Conservation (phyloP, 2,888 invertebrate genomes). For the Synanthedon formicaeformis region DNA sequence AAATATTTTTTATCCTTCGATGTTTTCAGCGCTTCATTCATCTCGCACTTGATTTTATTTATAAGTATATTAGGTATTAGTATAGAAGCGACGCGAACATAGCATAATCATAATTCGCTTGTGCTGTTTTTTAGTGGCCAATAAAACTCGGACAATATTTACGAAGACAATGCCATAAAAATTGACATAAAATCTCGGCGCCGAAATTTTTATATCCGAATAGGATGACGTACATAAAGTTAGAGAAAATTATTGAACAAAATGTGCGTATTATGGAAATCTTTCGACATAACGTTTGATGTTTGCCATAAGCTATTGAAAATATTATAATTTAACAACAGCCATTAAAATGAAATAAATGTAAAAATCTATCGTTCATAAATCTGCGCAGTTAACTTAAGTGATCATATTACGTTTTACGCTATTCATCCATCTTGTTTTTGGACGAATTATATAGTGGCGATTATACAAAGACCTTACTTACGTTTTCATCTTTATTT, state of each 20-base stretch:
- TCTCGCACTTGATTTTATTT: too few relatives aligned
- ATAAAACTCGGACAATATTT: conserved; percentile 61
- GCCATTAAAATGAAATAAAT: too few relatives aligned
- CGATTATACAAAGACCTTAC: too few relatives aligned
- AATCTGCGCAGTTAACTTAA: too few relatives aligned
- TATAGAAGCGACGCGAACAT: conserved; percentile 4
- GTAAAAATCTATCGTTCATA: too few relatives aligned
- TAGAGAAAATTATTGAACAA: conserved; percentile 36
- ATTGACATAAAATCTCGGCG: conserved; percentile 60
- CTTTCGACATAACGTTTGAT: not conserved
- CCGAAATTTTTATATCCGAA: conserved; percentile 51
- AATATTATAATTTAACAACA: not conserved
- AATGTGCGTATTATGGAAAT: conserved; percentile 15
- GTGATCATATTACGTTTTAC: too few relatives aligned
- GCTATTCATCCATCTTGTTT: too few relatives aligned
- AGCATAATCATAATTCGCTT: conserved; percentile 31
- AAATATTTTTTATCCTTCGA: too few relatives aligned
- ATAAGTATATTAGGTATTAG: too few relatives aligned
- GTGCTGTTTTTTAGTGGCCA: conserved; percentile 37
- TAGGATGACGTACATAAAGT: conserved; percentile 45
- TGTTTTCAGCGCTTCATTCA: too few relatives aligned
- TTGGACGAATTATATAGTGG: too few relatives aligned
- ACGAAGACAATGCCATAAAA: conserved; percentile 63
- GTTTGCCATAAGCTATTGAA: not conserved
- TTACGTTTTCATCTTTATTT: too few relatives aligned